A percentile compares a stretch with the other conserved stretches of the same genome.
These are phyloP conservation scores for Steinernema hermaphroditum DNA, from an alignment of 2,888 invertebrate species.

Conservation along the genomic window DNA sequence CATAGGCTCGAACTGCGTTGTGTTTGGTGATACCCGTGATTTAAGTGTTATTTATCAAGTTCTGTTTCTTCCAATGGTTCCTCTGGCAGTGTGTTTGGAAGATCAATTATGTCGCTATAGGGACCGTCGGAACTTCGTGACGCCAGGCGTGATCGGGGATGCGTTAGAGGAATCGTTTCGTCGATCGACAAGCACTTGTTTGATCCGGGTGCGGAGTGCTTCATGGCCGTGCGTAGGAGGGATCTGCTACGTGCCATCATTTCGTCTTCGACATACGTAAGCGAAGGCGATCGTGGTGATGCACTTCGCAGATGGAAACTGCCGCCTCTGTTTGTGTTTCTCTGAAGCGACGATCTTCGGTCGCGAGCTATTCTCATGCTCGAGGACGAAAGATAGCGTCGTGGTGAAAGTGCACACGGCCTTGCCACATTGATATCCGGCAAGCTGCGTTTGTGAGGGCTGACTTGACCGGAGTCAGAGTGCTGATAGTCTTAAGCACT, in stretches of 20 bases:
- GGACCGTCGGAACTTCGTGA: conserved; percentile 20
- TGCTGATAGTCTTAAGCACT: not conserved
- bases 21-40: not conserved
- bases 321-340: conserved; percentile 6
- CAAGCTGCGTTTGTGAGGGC: conserved; percentile 11
- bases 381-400: conserved; percentile 16
- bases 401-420: not conserved
- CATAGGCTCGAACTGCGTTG: no score
- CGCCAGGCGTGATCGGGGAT: not conserved
- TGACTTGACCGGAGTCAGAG: conserved; percentile 9
- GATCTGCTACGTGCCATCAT: not conserved
- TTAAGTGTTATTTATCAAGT: not conserved
- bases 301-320: not conserved
- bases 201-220: not conserved
- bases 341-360: not conserved
- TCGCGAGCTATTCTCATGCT: conserved; percentile 17
- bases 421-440: conserved; percentile 6
- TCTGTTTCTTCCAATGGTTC: conserved; percentile 13
- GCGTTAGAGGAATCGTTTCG: not conserved
- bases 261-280: conserved; percentile 22
- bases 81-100: conserved; percentile 26
- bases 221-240: not conserved
- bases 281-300: conserved; percentile 14
- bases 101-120: conserved; percentile 20
- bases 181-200: not conserved